Percentiles rank a stretch among this genome's conserved stretches.
Conservation (phyloP, 2,888 invertebrate genomes). For the Teleogryllus oceanicus region DNA sequence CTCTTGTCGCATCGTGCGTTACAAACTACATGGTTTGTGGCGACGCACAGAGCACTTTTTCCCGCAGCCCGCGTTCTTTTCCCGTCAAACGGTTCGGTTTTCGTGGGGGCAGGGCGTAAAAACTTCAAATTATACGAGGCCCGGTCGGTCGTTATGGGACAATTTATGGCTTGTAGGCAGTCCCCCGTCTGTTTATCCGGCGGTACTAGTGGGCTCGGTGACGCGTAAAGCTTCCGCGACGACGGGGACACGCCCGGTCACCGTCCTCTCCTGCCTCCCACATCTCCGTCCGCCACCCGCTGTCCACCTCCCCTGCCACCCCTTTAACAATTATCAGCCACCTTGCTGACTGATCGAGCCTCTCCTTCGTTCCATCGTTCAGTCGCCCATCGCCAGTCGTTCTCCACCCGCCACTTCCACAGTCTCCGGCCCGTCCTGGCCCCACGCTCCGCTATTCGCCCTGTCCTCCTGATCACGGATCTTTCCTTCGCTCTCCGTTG, state of each 20-base stretch:
- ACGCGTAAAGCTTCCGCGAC: slow-evolving; percentile 4
- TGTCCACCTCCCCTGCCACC: too few species aligned
- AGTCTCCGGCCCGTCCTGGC: too few species aligned
- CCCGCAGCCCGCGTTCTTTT: not conserved
- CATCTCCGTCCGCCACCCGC: too few species aligned
- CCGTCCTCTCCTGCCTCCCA: too few species aligned
- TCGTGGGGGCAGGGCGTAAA: not conserved
- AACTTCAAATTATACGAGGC: slow-evolving; percentile 9
- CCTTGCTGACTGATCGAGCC: too few species aligned
- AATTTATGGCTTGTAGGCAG: slow-evolving; percentile 1
- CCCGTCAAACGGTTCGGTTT: slow-evolving; percentile 7
- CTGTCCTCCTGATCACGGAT: too few species aligned
- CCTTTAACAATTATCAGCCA: too few species aligned
- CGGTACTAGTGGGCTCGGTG: slow-evolving; percentile 10
- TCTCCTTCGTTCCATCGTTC: too few species aligned
- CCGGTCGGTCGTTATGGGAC: slow-evolving; percentile 7
- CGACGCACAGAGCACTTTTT: not conserved
- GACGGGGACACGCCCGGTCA: not conserved
- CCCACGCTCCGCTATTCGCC: too few species aligned
- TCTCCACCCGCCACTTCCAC: too few species aligned
- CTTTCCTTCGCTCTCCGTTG: too few species aligned
- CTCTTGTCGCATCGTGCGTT: not conserved
- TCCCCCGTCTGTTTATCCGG: not conserved
- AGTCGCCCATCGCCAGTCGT: too few species aligned
- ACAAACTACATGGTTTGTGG: not conserved